Evolutionary conservation across 2,888 invertebrate species (phyloP), one percentile per base, ranked within the genome.

Genomic region (Ecdyonurus torrentis): DNA sequence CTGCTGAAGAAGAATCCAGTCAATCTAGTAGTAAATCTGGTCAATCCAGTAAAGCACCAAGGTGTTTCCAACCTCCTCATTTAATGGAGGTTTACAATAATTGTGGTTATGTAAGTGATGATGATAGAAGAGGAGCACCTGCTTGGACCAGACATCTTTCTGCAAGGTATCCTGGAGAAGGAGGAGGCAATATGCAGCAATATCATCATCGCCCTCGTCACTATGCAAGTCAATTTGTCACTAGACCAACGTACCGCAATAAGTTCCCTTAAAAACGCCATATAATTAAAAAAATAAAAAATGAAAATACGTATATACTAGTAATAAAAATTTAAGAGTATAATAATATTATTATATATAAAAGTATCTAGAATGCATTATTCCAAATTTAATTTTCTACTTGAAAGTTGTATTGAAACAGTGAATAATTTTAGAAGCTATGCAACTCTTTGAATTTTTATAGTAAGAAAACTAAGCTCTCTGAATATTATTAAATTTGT

Each of bases 1-100:
- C 89, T 0, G 89, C 89, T 18, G 90, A 91, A 64, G 73, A 73
- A 71, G 89, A 90, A 69, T 89, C 89, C 0, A 89, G 88, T 66
- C 89, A 90, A 72, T 86, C 86, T 67, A 87, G 87, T 68, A 86
- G 86, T 69, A 85, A 85, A 70, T 86, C 86, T 1, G 85, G 67
- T 52, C 68, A 67, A 61, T 60, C 64, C 52, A 62, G 65, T 83
- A 61, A 65, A 25, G 61, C 64, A 19, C 64, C 65, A 22, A 61
- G 66, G 20, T 64, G 64, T 18, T 68, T 69, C 58, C 82, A 83
- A 67, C 78, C 83, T 19, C 78, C 82, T n/a, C 80, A 82, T 61
- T 80, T 83, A 65, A 76, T 84, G 67, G 85, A 86, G 71, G 75
- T 85, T 20, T 87, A 85, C 68, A 70, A 68, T 61, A 72, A 73